Conservation (phyloP, 2,113 vertebrate species). For the Amphilophus citrinellus region DNA sequence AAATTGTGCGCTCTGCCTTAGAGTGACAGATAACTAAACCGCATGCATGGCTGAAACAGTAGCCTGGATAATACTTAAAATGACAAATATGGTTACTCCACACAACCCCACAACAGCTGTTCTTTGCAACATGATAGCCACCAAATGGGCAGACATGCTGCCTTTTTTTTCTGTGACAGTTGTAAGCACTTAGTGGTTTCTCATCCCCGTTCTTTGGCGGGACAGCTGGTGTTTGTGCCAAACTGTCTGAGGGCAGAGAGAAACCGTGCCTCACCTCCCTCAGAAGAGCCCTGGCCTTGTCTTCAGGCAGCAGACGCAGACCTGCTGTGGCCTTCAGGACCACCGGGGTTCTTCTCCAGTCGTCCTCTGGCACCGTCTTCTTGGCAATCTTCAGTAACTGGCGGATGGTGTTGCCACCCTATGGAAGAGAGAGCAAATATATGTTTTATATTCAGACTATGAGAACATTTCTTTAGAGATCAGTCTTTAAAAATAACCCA, state of each 20-base stretch:
- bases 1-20: slow-evolving; percentile 30
- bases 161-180: slow-evolving; percentile 72
- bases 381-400: slow-evolving; percentile 89
- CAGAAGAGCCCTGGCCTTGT: slow-evolving; percentile 90
- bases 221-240: slow-evolving; percentile 64
- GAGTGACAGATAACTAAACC: slow-evolving; percentile 72
- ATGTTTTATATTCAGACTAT: neutral
- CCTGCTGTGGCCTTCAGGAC: slow-evolving; percentile 97
- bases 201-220: slow-evolving; percentile 67
- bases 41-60: slow-evolving; percentile 73
- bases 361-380: slow-evolving; percentile 88
- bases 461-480: neutral
- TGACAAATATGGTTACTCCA: slow-evolving; percentile 77
- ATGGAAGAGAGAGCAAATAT: slow-evolving; percentile 10
- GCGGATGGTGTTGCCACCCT: slow-evolving; percentile 92
- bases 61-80: slow-evolving; percentile 77
- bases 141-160: slow-evolving; percentile 72
- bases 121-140: slow-evolving; percentile 75
- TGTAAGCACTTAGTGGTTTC: slow-evolving; percentile 81
- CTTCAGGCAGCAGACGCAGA: slow-evolving; percentile 89
- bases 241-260: slow-evolving; percentile 73
- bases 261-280: slow-evolving; percentile 84
- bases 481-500: slow-evolving; percentile 5
- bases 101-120: slow-evolving; percentile 82
- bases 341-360: slow-evolving; percentile 93